A percentile compares a stretch with the other conserved stretches of the same genome.
Conservation (phyloP, 2,888 invertebrate species). For the Hemithea aestivaria region DNA sequence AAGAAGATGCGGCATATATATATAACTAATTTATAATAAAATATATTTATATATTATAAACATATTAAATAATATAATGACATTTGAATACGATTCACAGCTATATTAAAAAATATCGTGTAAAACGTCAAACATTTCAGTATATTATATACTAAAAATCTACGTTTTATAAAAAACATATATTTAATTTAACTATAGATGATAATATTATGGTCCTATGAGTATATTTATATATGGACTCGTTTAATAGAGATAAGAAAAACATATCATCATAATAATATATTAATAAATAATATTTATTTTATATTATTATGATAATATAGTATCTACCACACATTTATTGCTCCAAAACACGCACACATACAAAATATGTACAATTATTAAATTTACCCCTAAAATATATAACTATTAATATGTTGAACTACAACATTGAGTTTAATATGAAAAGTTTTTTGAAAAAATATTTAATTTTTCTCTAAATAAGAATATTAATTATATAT, state of each 20-base stretch:
- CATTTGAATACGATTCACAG: conserved; percentile 7
- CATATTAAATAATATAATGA: conserved; percentile 1
- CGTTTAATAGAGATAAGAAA: no score
- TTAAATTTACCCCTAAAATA: conserved; percentile 13
- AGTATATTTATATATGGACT: no score
- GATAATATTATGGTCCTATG: no score
- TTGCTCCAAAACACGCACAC: conserved; percentile 29
- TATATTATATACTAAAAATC: not conserved
- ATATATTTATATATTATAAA: not conserved
- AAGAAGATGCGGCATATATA: not conserved
- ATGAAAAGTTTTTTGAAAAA: conserved; percentile 10
- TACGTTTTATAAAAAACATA: not conserved
- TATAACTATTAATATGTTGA: conserved; percentile 6
- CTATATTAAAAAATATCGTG: conserved; percentile 13
- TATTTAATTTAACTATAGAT: not conserved
- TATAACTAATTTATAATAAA: not conserved
- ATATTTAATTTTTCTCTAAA: conserved; percentile 11
- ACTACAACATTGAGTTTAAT: conserved; percentile 17
- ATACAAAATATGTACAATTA: conserved; percentile 32
- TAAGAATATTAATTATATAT: conserved; percentile 6
- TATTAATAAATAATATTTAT: no score
- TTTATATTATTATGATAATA: not conserved
- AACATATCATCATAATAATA: no score
- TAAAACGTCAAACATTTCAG: conserved; percentile 11
- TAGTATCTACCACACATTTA: conserved; percentile 16